Conservation (phyloP, 2,888 invertebrate genomes). For the Pollenia labialis region DNA sequence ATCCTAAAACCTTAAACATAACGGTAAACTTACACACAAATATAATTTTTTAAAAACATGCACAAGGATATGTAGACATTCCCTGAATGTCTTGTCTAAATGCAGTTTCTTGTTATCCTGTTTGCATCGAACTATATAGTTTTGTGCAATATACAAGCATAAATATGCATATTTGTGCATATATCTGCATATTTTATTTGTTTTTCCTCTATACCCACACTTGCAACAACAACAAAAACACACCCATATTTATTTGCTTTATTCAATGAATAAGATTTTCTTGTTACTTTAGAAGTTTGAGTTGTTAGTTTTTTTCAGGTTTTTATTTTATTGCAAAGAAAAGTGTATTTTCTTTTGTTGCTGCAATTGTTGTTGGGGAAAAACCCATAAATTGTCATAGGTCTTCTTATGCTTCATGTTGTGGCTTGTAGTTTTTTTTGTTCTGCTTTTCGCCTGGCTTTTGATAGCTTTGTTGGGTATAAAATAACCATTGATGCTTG, state of each 20-base stretch:
- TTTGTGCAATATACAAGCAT: neutral
- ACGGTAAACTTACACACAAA: neutral
- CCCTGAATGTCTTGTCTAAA: conserved; percentile 13
- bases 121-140: neutral
- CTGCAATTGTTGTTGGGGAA: conserved; percentile 3
- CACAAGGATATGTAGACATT: neutral
- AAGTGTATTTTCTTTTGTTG: conserved; percentile 47
- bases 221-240: conserved; percentile 35
- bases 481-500: conserved; percentile 57
- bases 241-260: conserved; percentile 50
- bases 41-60: neutral
- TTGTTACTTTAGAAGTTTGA: conserved; percentile 23
- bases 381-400: conserved; percentile 51
- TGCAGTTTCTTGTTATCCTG: conserved; percentile 65
- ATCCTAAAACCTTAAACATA: neutral
- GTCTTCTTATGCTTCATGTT: conserved; percentile 37
- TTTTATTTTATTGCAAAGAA: conserved; percentile 15
- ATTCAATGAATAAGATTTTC: conserved; percentile 21
- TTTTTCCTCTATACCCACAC: conserved; percentile 18
- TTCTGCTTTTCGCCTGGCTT: conserved; percentile 21
- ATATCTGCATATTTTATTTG: conserved; percentile 51
- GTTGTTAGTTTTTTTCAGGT: neutral
- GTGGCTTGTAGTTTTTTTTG: conserved; percentile 32
- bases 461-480: conserved; percentile 36
- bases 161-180: conserved; percentile 40